Evolutionary conservation across 2,797 vertebrate genomes (phyloP), one percentile per base, ranked within the genome.

Genomic region (Pangasius sanitwongsei): DNA sequence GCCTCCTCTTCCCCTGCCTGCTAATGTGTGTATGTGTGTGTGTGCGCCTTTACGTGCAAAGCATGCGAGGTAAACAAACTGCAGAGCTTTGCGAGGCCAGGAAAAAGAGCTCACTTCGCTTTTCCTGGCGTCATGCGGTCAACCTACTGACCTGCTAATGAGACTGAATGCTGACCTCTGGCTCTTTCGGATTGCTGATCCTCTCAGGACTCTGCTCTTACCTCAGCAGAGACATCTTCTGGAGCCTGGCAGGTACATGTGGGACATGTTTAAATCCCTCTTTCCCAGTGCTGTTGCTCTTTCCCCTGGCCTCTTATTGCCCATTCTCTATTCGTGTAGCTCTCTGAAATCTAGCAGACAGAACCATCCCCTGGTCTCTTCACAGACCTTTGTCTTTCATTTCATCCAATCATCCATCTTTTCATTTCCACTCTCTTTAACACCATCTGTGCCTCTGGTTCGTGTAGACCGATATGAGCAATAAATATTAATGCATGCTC

Each of bases 151-250:
- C 93, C 94, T 91, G 81, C 88, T 92, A 91, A 95, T 92, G 94
- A 93, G 94, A 93, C 93, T 93, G 93, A 89, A 91, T 91, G 92
- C 93, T 91, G 91, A 67, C 87, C 91, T 90, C 88, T 91, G 88
- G 87, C 92, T 94, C 88, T 92, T 92, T 92, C 90, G 89, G 92
- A 94, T 92, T 91, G 94, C 93, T 93, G 94, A 96, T 96, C 95
- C 95, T 95, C 94, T 95, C 96, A 95, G 90, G 90, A 80, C 85
- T 93, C 93, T 93, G 93, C 93, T 94, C 92, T 93, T 91, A 86
- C 50, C 87, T 83, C 78, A 61, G 83, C 44, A 65, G n/a, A 85
- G 83, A 69, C 63, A 50, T 85, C 61, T 53, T 53, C 28, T 0
- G 2, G 28, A 69, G 48, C 15, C 41, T 59, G 80, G 80, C 34